A percentile compares a stretch with the other conserved stretches of the same genome.
Conservation (phyloP, 2,797 vertebrate species). For the Xiphophorus birchmanni region DNA sequence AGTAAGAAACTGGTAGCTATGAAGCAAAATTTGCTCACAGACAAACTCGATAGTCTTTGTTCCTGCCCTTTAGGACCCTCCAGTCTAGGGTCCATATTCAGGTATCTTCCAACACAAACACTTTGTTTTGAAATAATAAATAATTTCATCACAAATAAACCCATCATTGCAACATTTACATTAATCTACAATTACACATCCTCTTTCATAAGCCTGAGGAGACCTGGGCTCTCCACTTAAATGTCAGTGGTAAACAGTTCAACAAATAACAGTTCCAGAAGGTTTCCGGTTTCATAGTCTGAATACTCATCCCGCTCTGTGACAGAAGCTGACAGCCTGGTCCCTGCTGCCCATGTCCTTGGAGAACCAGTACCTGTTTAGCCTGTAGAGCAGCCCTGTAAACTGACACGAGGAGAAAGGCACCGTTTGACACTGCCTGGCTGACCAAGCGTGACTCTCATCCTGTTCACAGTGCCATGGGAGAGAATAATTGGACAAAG, state of each 20-base stretch:
- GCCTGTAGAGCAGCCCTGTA: slow-evolving; percentile 40
- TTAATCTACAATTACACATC: background rate
- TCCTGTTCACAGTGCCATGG: slow-evolving; percentile 56
- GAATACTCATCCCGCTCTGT: slow-evolving; percentile 19
- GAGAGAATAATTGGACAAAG: slow-evolving; percentile 82
- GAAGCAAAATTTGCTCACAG: background rate
- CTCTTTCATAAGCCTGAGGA: background rate
- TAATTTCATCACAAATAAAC: background rate
- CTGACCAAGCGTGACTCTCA: slow-evolving; percentile 71
- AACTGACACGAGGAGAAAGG: slow-evolving; percentile 44
- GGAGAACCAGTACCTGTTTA: slow-evolving; percentile 53
- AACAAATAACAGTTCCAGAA: slow-evolving; percentile 11
- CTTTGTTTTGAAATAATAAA: background rate
- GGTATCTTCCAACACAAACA: background rate
- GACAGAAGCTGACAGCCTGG: slow-evolving; percentile 40
- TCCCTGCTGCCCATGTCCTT: slow-evolving; percentile 28
- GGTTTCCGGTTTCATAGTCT: slow-evolving; percentile 8
- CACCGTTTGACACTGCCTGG: slow-evolving; percentile 50
- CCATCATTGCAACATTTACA: background rate
- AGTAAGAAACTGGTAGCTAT: background rate
- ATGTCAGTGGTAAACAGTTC: slow-evolving; percentile 6
- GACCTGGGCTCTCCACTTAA: background rate
- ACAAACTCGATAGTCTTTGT: background rate
- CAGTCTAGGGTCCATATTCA: background rate
- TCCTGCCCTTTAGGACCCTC: background rate